phyloP scores from a whole-genome alignment of 2,113 vertebrate genomes.

The Genyomyrus donnyi region DNA sequence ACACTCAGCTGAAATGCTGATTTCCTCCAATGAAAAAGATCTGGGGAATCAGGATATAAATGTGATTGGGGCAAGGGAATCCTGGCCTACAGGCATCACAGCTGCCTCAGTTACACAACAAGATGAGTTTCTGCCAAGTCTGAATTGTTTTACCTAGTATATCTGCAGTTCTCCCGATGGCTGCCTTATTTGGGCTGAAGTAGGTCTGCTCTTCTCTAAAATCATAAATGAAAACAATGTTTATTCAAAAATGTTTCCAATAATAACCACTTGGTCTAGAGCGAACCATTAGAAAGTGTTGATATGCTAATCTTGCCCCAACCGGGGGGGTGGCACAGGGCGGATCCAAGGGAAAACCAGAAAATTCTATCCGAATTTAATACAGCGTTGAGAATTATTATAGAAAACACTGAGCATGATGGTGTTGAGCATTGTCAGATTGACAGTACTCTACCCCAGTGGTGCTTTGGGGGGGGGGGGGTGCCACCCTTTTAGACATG shows the following conservation, averaged over 20 bases:
- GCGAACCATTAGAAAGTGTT: not conserved
- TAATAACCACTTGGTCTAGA: not conserved
- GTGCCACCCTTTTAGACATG: not conserved
- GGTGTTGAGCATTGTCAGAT: not conserved
- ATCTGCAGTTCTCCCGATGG: constrained; percentile 46
- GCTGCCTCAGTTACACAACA: not conserved
- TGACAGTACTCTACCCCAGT: not conserved
- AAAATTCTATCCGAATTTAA: not conserved
- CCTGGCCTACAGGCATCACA: not conserved
- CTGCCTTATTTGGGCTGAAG: constrained; percentile 47
- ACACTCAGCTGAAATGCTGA: not conserved
- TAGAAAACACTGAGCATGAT: not conserved
- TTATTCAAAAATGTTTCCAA: not conserved
- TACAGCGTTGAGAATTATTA: not conserved
- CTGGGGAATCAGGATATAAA: not conserved
- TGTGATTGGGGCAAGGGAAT: not conserved
- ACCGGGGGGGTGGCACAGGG: not conserved
- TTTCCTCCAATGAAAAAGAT: not conserved
- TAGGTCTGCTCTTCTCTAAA: constrained; percentile 49
- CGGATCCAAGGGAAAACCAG: not conserved
- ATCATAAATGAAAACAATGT: constrained; percentile 11
- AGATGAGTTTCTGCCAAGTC: not conserved
- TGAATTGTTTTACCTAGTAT: constrained; percentile 45
- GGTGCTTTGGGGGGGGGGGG: no score
- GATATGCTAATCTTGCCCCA: not conserved